Base-by-base conservation (phyloP, 2,797 vertebrate genomes). In the Sus cebifrons region DNA sequence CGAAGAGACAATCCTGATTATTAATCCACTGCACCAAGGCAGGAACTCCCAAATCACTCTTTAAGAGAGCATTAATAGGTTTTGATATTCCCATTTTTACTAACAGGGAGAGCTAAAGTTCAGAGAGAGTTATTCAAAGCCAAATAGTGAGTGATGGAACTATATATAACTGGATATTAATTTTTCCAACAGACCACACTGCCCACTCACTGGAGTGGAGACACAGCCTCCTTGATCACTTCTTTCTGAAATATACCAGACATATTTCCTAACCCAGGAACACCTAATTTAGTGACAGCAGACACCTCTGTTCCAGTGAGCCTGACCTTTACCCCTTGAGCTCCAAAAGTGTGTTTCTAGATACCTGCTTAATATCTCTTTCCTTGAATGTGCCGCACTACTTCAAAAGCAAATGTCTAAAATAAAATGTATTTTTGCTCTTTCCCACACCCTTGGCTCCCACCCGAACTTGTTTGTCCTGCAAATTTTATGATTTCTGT, bases 401-500 rank as follows among this genome's bases (percentile, higher is more conserved):
- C 54, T 95, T 81, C n/a, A 40, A 91, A 88, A 82, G 25, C 64
- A 86, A 29, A 54, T 13, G 6, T 52, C 6, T 73, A 44, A 84
- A 79, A 54, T 49, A 32, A 93, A 40, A 36, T 68, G 2, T 8
- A 18, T 54, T 32, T 78, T 79, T 89, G 16, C 85, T 87, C 27
- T 62, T 4, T 73, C 36, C 18, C 18, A 32, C 40, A 16, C 4
- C 25, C 25, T 74, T 85, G 17, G 20, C 65, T 77, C 29, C 27
- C 8, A 32, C 64, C 20, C 17, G 74, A 40, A 32, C 27, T 82
- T 36, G 6, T 71, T 67, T 93, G n/a, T 54, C 21, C 64, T 89
- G 81, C 29, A 91, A n/a, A 82, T 84, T 77, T 82, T 89, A 87
- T 49, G 44, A 84, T 93, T 85, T 92, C 77, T 83, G 17, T 56